Evolutionary conservation across 1,140 invertebrate genomes (phyloP), one percentile per base, ranked within the genome.

Genomic region (Sweltsa coloradensis): DNA sequence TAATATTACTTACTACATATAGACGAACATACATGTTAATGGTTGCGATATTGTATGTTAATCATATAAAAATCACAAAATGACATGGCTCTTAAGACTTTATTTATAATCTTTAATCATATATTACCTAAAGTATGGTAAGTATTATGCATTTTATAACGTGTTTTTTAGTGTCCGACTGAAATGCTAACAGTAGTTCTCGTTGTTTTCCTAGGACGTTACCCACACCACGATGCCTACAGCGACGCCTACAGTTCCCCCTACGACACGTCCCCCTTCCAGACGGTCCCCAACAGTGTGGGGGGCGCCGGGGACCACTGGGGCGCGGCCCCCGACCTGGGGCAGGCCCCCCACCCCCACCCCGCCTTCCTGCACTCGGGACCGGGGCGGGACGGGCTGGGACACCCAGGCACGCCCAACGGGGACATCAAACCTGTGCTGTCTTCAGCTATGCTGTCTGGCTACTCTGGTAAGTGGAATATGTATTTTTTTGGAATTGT

Each of bases 221-320:
- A 74, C 54, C 50, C 57, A 14, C 65, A 61, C 36, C 76, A 79
- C 51, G 80, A 86, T 37, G 71, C 71, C 3, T 84, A 84, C 59
- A 67, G 65, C 50, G 72, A 77, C 50, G 63, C 70, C 13, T 82
- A 80, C 57, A 71, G 69, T 27, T 63, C 71, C 34, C 72, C 76
- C 2, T 85, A 83, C 55, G 85, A 89, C 54, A 73, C 76, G 50
- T 56, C 60, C 13, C 73, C 80, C 44, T 91, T 87, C 63, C 85
- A 87, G 67, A 81, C 83, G 45, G 89, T 91, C 56, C 85, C 87
- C 13, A 80, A 75, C 36, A 76, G 76, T 53, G 74, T 72, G 14
- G 69, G 70, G 52, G 67, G 69, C 13, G 68, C 67, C 13, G n/a
- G n/a, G n/a, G 64, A 66, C 21, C 60, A 60, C 29, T 64, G 63